These are phyloP conservation scores for Rotaria socialis DNA, from an alignment of 2,888 invertebrate genomes.

Conservation along the genomic window DNA sequence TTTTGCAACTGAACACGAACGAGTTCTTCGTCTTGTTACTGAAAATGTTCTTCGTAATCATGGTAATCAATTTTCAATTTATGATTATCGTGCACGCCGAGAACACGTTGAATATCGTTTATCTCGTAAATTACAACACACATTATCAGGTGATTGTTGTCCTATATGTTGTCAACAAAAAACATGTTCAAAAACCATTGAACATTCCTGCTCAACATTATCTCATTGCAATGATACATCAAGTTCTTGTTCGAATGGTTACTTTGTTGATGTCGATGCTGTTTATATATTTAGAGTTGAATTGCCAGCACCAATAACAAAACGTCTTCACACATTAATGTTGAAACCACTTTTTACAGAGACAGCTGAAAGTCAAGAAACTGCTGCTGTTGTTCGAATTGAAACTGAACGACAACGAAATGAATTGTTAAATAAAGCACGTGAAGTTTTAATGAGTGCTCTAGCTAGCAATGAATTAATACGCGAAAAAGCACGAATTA, in stretches of 20 bases:
- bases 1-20: conserved; percentile 21
- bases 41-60: background rate
- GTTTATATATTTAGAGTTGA: background rate
- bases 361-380: conserved; percentile 6
- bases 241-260: background rate
- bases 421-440: conserved; percentile 11
- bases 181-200: background rate
- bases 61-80: conserved; percentile 18
- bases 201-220: background rate
- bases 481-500: background rate
- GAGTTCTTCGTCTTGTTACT: background rate
- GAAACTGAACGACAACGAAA: conserved; percentile 33
- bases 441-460: background rate
- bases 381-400: background rate
- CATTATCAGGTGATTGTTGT: conserved; percentile 36
- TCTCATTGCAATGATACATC: background rate
- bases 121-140: background rate
- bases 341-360: background rate
- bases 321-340: conserved; percentile 15
- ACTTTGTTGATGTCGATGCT: conserved; percentile 31
- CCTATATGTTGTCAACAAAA: background rate
- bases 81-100: conserved; percentile 28
- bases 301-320: background rate
- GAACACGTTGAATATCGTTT: conserved; percentile 34
- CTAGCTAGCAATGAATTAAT: background rate